These are phyloP conservation scores for Microtus montanus DNA, from an alignment of 2,113 vertebrate genomes.

Conservation along the genomic window DNA sequence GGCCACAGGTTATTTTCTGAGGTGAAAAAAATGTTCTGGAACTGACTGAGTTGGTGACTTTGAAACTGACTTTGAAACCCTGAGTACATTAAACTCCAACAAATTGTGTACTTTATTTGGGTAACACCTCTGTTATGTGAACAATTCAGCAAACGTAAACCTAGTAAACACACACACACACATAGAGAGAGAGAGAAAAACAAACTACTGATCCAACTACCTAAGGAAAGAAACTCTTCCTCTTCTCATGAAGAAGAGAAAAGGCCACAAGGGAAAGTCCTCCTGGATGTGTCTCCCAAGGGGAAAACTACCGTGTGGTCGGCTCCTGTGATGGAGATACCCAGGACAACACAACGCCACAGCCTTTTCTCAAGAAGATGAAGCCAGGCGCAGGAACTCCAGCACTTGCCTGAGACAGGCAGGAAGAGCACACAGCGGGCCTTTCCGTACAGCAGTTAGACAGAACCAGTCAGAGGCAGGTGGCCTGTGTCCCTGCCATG, in stretches of 20 bases:
- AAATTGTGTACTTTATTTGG: neutral
- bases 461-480: neutral
- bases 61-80: neutral
- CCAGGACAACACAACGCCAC: neutral
- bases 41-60: neutral
- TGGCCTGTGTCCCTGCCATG: too few relatives aligned
- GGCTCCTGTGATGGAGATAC: neutral
- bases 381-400: neutral
- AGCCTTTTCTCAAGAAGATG: neutral
- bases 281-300: neutral
- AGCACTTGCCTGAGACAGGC: neutral
- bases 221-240: neutral
- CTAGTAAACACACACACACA: neutral
- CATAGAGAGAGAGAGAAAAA: too few relatives aligned
- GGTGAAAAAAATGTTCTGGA: constrained; percentile 11
- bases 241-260: neutral
- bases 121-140: neutral
- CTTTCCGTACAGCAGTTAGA: neutral
- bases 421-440: neutral
- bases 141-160: neutral
- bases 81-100: neutral
- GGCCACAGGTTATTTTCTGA: neutral
- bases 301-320: neutral
- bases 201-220: neutral
- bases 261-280: neutral